Percentiles rank a stretch among this genome's conserved stretches.
Evolutionary conservation across 2,113 vertebrate genomes (phyloP).

Genomic region (Australoheros scitulus): DNA sequence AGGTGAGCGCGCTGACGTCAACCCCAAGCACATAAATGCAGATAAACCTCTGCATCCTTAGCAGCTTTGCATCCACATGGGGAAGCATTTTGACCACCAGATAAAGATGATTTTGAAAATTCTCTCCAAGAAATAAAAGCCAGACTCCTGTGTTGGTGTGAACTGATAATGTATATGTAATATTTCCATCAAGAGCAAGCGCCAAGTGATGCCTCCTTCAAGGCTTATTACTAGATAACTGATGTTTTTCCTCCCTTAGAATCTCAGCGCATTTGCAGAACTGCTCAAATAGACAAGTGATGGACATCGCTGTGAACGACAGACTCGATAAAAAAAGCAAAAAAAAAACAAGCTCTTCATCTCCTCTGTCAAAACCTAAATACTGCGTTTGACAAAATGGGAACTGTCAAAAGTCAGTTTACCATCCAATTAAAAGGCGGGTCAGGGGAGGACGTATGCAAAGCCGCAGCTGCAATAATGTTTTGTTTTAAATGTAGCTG

Average conservation of each 20-base stretch:
- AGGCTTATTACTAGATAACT: not conserved
- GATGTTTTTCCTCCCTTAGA: not conserved
- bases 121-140: not conserved
- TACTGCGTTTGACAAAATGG: conserved; percentile 1
- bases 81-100: not conserved
- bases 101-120: not conserved
- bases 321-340: not conserved
- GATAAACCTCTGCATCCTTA: not conserved
- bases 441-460: conserved; percentile 50
- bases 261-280: not conserved
- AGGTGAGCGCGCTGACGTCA: conserved; percentile 4
- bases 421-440: conserved; percentile 50
- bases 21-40: not conserved
- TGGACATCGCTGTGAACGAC: not conserved
- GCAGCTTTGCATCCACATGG: not conserved
- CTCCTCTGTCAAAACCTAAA: not conserved
- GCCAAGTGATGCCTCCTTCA: not conserved
- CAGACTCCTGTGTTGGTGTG: not conserved
- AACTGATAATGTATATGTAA: not conserved
- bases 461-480: conserved; percentile 78
- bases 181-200: not conserved
- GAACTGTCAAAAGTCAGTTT: conserved; percentile 22
- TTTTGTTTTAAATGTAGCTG: conserved; percentile 79
- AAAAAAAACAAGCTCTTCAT: not conserved
- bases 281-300: not conserved